A percentile compares a stretch with the other conserved stretches of the same genome.
Conservation (phyloP, 2,888 invertebrate species). For the Zaprionus lineosus region DNA sequence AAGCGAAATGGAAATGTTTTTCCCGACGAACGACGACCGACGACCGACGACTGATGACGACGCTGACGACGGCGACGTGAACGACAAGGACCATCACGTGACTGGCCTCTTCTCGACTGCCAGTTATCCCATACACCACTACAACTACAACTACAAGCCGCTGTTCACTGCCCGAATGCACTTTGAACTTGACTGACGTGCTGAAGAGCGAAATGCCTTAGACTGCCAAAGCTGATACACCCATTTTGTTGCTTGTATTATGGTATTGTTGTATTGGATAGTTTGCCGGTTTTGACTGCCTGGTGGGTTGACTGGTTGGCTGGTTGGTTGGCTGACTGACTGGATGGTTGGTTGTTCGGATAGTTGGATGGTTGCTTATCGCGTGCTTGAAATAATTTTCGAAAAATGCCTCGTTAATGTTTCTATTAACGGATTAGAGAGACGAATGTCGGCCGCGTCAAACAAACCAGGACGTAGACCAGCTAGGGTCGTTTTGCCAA, state of each 20-base stretch:
- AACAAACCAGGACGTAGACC: conserved; percentile 35
- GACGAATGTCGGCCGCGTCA: conserved; percentile 56
- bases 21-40: too few species aligned
- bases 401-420: conserved; percentile 80
- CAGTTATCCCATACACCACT: background rate
- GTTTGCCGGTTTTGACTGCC: conserved; percentile 1
- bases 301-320: conserved; percentile 7
- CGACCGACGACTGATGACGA: too few species aligned
- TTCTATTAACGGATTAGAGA: conserved; percentile 81
- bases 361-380: conserved; percentile 40
- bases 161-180: conserved; percentile 44
- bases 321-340: conserved; percentile 1
- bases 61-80: too few species aligned
- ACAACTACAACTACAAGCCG: conserved; percentile 6
- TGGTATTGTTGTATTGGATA: too few species aligned
- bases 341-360: conserved; percentile 6
- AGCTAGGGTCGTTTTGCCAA: background rate
- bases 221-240: conserved; percentile 22
- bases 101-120: conserved; percentile 22
- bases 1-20: conserved; percentile 65
- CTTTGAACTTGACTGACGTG: conserved; percentile 76
- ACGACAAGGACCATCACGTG: conserved; percentile 51
- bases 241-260: too few species aligned
- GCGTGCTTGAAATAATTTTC: conserved; percentile 79
- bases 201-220: conserved; percentile 58